These are phyloP conservation scores for Halocaridina rubra DNA, from an alignment of 2,888 invertebrate species.

Conservation along the genomic window DNA sequence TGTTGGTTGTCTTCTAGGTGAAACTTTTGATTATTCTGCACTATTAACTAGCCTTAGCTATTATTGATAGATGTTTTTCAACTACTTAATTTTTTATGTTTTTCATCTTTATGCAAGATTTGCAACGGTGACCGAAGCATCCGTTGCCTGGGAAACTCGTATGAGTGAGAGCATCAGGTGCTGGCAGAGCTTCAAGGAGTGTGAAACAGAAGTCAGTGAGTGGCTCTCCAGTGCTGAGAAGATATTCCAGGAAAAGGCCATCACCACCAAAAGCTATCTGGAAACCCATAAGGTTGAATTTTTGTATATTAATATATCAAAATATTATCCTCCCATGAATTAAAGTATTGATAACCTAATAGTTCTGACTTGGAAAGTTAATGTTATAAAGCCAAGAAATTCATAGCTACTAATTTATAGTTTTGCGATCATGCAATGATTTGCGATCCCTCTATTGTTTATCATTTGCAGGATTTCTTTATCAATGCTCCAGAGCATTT, in stretches of 20 bases:
- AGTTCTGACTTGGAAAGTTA: neutral
- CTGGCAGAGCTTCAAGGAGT: constrained; percentile 86
- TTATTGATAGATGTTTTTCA: neutral
- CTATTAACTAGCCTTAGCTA: neutral
- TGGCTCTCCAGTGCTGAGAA: constrained; percentile 90
- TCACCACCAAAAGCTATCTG: constrained; percentile 81
- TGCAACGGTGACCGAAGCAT: constrained; percentile 34
- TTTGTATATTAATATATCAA: too few relatives aligned
- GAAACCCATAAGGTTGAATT: constrained; percentile 85
- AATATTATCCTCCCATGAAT: neutral
- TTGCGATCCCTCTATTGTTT: too few relatives aligned
- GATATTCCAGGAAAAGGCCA: constrained; percentile 81
- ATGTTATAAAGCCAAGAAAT: too few relatives aligned
- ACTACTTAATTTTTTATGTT: neutral
- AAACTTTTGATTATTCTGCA: neutral
- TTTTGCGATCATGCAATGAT: too few relatives aligned
- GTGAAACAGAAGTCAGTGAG: constrained; percentile 82
- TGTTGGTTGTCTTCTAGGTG: too few relatives aligned
- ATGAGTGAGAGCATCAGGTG: constrained; percentile 82
- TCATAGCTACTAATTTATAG: too few relatives aligned
- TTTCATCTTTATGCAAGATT: constrained; percentile 21
- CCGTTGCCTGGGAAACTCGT: constrained; percentile 66
- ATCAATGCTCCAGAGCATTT: constrained; percentile 63
- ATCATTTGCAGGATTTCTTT: constrained; percentile 60
- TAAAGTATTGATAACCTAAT: neutral